Conservation (phyloP, 2,797 vertebrate genomes). For the Taeniopygia guttata region DNA sequence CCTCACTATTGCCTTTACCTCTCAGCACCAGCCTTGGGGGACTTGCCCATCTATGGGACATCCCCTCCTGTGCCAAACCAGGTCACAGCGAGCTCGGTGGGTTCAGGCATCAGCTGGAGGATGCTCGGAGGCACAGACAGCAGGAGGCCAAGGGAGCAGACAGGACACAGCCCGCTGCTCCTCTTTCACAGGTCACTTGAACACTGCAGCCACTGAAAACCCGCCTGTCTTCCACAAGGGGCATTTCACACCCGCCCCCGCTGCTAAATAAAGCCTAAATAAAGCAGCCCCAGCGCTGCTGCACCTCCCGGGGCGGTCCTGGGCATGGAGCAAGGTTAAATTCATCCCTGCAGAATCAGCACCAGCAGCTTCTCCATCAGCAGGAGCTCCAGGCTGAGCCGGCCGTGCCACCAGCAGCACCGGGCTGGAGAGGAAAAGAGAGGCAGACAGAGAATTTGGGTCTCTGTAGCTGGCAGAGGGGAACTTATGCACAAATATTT, state of each 20-base stretch:
- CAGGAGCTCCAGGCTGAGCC: not conserved
- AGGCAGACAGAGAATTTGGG: not conserved
- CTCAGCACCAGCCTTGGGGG: not conserved
- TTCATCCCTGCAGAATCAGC: not conserved
- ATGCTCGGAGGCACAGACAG: not conserved
- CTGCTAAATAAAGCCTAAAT: slow-evolving; percentile 53
- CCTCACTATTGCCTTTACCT: not conserved
- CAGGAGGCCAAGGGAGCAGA: not conserved
- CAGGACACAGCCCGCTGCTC: not conserved
- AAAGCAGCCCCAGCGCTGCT: not conserved
- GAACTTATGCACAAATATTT: not conserved
- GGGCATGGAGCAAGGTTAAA: not conserved
- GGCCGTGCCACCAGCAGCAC: not conserved
- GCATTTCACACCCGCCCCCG: not conserved
- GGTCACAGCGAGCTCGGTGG: fast-evolving
- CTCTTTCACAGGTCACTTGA: not conserved
- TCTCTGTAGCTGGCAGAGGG: not conserved
- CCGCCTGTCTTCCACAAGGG: not conserved
- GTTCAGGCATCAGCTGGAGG: not conserved
- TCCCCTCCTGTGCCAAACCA: not conserved
- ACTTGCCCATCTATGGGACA: not conserved
- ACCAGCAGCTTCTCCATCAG: not conserved
- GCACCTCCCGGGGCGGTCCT: not conserved
- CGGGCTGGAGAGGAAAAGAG: not conserved
- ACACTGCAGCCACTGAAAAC: fast-evolving